Conservation (phyloP, 2,113 vertebrate genomes). For the Myocastor coypus region DNA sequence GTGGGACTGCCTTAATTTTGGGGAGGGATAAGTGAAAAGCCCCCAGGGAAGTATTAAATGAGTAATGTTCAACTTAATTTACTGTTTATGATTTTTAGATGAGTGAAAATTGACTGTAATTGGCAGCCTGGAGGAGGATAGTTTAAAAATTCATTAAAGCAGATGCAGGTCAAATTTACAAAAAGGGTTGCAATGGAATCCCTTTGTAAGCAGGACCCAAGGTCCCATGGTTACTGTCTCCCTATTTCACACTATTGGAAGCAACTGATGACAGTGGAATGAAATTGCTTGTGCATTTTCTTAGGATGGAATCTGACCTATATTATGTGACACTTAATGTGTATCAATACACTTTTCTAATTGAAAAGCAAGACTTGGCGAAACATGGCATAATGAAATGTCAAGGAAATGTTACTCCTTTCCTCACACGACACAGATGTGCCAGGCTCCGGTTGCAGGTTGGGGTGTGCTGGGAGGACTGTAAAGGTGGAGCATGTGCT, state of each 20-base stretch:
- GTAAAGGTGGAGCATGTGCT: not conserved
- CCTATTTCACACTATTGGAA: not conserved
- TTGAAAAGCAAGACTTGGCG: constrained; percentile 12
- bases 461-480: not conserved
- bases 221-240: not conserved
- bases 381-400: not conserved
- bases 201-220: not conserved
- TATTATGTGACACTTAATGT: not conserved
- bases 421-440: not conserved
- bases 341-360: not conserved
- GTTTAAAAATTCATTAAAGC: constrained; percentile 66
- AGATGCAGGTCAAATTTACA: constrained; percentile 48
- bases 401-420: not conserved
- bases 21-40: constrained; percentile 23
- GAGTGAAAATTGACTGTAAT: constrained; percentile 73
- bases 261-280: not conserved
- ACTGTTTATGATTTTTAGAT: constrained; percentile 74
- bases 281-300: not conserved
- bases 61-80: constrained; percentile 73
- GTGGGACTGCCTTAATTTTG: not conserved
- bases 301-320: not conserved
- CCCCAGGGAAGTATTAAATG: constrained; percentile 50
- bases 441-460: not conserved
- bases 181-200: not conserved
- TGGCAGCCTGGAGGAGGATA: constrained; percentile 57